phyloP scores from a whole-genome alignment of 1,140 invertebrate genomes.

The Eupeodes corollae region DNA sequence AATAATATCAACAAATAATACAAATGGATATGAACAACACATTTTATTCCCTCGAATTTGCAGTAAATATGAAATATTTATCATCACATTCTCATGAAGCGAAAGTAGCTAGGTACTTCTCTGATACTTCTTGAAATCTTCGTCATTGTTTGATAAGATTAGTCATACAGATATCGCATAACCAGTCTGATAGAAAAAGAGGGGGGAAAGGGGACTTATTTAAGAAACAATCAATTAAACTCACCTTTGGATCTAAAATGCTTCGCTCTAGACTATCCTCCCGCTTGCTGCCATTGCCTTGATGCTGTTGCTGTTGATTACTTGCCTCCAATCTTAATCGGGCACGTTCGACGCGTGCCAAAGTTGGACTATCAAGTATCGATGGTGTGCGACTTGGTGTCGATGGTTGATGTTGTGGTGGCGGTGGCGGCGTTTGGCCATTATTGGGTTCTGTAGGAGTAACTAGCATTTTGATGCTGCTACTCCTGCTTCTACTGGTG shows the following conservation, averaged over 20 bases:
- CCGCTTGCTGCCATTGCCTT: constrained; percentile 13
- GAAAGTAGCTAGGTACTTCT: too few relatives aligned
- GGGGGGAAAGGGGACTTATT: too few relatives aligned
- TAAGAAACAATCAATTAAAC: too few relatives aligned
- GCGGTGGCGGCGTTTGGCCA: constrained; percentile 8
- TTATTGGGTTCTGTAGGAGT: background rate
- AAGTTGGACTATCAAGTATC: constrained; percentile 44
- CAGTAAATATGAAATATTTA: too few relatives aligned
- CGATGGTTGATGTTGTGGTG: constrained; percentile 22
- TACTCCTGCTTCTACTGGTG: constrained; percentile 11
- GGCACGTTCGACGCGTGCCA: constrained; percentile 44
- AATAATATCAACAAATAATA: too few relatives aligned
- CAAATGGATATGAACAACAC: too few relatives aligned
- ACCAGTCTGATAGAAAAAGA: too few relatives aligned
- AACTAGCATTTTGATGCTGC: constrained; percentile 3
- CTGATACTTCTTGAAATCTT: too few relatives aligned
- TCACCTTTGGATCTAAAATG: constrained; percentile 35
- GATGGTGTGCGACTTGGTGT: constrained; percentile 37
- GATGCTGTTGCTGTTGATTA: constrained; percentile 18
- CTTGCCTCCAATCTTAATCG: constrained; percentile 39
- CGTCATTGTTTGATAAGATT: too few relatives aligned
- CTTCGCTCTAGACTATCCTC: constrained; percentile 33
- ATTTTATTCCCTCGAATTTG: too few relatives aligned
- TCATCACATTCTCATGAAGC: too few relatives aligned
- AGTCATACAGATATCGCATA: too few relatives aligned